Conservation (phyloP, 2,113 vertebrate species). For the Phrynosoma blainvillii region DNA sequence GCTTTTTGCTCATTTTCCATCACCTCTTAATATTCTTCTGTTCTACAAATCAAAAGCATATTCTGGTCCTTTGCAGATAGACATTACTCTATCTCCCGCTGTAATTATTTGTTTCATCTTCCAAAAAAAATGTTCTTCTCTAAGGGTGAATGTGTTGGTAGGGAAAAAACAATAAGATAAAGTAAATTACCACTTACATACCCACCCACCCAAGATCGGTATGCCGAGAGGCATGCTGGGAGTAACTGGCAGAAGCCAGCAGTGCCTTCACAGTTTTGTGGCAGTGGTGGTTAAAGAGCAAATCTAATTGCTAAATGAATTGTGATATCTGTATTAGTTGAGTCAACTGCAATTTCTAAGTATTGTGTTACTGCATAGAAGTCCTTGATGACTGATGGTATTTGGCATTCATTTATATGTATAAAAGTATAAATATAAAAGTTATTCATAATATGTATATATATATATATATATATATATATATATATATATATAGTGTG, state of each 20-base stretch:
- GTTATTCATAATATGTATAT: no score
- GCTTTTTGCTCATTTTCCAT: neutral
- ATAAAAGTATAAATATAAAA: no score
- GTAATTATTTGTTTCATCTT: neutral
- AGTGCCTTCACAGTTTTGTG: neutral
- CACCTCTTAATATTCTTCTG: neutral
- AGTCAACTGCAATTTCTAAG: no score
- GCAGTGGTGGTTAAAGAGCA: neutral
- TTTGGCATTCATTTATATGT: no score
- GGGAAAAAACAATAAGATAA: neutral
- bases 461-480: no score
- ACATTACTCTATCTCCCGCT: constrained; percentile 2
- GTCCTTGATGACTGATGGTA: neutral
- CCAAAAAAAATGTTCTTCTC: neutral
- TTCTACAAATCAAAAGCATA: constrained; percentile 15
- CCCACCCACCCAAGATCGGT: neutral
- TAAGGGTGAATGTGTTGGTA: neutral
- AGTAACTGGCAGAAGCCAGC: neutral
- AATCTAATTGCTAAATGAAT: neutral
- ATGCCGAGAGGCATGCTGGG: neutral
- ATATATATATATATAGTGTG: no score
- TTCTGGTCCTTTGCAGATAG: neutral
- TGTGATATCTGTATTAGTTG: neutral
- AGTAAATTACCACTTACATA: constrained; percentile 1
- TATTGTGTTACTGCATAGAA: neutral